Conservation (phyloP, 92 coral and sea anemone genomes). For the Galaxea fascicularis region DNA sequence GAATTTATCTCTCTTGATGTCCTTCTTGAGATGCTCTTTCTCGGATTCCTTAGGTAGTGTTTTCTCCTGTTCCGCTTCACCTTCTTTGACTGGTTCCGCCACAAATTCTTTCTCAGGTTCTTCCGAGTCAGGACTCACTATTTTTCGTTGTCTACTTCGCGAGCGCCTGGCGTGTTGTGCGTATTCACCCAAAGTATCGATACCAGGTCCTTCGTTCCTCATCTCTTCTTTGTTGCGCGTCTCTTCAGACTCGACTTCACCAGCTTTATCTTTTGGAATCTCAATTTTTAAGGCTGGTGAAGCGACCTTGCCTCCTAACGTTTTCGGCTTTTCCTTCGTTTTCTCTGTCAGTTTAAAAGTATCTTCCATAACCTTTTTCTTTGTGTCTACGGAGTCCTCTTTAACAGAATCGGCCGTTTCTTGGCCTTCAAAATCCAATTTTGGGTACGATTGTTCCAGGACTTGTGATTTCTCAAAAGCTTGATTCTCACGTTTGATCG, state of each 20-base stretch:
- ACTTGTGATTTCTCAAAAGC: background rate
- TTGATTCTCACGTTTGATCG: slow-evolving; percentile 1
- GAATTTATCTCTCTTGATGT: slow-evolving; percentile 72
- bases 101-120: slow-evolving; percentile 71
- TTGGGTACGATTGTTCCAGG: background rate
- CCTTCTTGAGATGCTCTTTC: slow-evolving; percentile 56
- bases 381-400: background rate
- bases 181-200: slow-evolving; percentile 86
- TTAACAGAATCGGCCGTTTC: background rate
- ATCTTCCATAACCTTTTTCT: background rate
- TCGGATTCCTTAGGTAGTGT: slow-evolving; percentile 9
- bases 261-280: background rate
- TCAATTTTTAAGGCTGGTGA: slow-evolving; percentile 13
- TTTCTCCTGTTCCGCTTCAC: background rate
- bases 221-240: slow-evolving; percentile 45
- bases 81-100: slow-evolving; percentile 13
- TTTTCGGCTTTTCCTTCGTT: background rate
- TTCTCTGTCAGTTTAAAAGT: background rate
- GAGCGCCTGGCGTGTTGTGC: slow-evolving; percentile 89
- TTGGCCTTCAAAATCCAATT: background rate
- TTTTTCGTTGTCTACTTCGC: slow-evolving; percentile 84
- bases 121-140: slow-evolving; percentile 84
- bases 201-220: slow-evolving; percentile 65
- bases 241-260: slow-evolving; percentile 33
- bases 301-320: background rate